Conservation (phyloP, 2,113 vertebrate species). For the Mirounga angustirostris region DNA sequence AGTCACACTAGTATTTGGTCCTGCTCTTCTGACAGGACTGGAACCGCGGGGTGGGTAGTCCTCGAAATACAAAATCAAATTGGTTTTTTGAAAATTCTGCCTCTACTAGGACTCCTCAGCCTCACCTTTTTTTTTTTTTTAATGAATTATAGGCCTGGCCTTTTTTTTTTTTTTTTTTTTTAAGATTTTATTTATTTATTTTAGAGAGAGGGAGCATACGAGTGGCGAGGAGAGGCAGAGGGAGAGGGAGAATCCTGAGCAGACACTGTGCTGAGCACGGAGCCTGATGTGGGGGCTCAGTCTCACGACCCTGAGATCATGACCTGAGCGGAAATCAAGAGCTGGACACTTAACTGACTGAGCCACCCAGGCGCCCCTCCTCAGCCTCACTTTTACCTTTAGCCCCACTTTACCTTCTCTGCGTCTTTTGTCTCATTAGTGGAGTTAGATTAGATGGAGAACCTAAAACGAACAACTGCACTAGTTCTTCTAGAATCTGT, state of each 20-base stretch:
- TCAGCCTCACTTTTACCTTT: neutral
- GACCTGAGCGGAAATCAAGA: no score
- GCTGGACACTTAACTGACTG: no score
- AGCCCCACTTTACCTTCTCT: neutral
- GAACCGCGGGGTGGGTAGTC: neutral
- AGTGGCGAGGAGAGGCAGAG: no score
- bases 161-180: no score
- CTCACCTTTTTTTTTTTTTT: neutral
- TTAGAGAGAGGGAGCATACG: no score
- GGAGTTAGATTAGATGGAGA: neutral
- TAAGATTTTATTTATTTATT: no score
- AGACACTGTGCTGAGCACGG: no score
- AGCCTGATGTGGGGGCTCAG: no score
- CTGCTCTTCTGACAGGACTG: neutral
- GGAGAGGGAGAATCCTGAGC: no score
- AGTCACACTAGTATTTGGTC: neutral
- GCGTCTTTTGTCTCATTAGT: neutral
- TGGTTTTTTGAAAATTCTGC: neutral
- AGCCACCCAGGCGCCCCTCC: no score
- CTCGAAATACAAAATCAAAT: neutral
- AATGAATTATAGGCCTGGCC: no score
- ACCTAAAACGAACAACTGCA: neutral
- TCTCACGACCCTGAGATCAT: no score
- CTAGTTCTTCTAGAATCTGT: neutral
- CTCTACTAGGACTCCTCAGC: neutral